Base-by-base conservation (phyloP, 37 sponge, comb jelly and placozoan species). In the Theonella swinhoei region DNA sequence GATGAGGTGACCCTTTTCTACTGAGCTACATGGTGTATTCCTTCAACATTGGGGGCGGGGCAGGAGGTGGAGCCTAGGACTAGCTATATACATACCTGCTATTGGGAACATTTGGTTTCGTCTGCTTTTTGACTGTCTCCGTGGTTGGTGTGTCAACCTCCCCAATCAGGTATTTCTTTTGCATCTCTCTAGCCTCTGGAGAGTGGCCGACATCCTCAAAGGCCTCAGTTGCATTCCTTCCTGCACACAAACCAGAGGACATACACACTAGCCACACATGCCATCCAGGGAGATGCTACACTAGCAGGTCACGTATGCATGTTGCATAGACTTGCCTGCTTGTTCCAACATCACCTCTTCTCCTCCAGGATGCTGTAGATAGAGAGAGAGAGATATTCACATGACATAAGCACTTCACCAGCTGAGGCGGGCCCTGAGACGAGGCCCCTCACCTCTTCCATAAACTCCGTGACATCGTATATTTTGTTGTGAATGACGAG, bases 161-260 rank as follows among this genome's bases (percentile, higher is more conserved):
- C 0, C 94, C 97, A 54, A 94, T 85, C 26, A 85, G 69, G 58
- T 87, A 94, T 19, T 80, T 70, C 75, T 88, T 80, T 71, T 60
- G 85, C 75, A 90, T 26, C 69, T 89, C 91, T 17, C 85, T 74
- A 3, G 99, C 99, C 28, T 98, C 99, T 11, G 76, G 70, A 0
- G 94, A 93, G 64, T 98, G 99, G 33, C 99, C 99, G 1, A 98
- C 91, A 80, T 95, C 96, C 23, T 94, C 93, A 88, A 98, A 98
- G 26, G 96, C 92, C 22, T 81, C 81, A 31, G 96, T 95, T 26
- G 96, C 91, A 62, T 98, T 96, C 31, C 47, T 72, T 0, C 89
- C 95, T 95, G 39, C 14, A 67, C 22, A 63, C 17, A 24, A 59
- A 25, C 39, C 36, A 70, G 7, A 5, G 20, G 34, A 32, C 33